Base-by-base conservation (phyloP, 2,888 invertebrate species). In the Phyllotreta cruciferae region DNA sequence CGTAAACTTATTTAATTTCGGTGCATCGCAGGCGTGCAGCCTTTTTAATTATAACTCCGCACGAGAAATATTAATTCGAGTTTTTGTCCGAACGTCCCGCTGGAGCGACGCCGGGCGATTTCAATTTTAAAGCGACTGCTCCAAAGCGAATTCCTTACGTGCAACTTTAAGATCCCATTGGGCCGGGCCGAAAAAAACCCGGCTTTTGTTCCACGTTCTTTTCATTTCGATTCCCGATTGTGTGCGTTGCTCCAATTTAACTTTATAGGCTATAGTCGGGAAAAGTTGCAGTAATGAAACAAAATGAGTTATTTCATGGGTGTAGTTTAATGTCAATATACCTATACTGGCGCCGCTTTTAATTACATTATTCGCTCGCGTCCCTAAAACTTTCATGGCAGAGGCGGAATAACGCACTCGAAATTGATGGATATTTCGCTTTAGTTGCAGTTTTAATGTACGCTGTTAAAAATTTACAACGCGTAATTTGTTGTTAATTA, bases 281-380 rank as follows among this genome's bases (percentile, higher is more conserved):
- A 56, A 56, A 56, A 56, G 45, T 56, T 52, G 52, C 24, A 9
- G 57, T 47, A 57, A 39, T 57, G 49, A 57, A 57, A 57, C 57
- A 10, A 49, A 49, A 49, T 57, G 37, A 57, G 47, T 52, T 52
- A 45, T 56, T 47, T 56, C 55, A 42, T 56, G 45, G 56, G n/a
- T 57, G 49, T 39, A 49, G 57, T 49, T 57, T 57, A 24, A 49
- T 39, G 57, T 49, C 49, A 49, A 49, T 57, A 24, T 24, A 39
- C 49, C 39, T 47, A 57, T 49, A 57, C 35, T 57, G 41, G 37
- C 41, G 57, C 41, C 39, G 39, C 35, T 34, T 57, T 49, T 56
- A 56, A 57, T 57, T 34, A 57, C 57, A 50, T 57, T 41, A 49
- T 37, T 10, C 36, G 49, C 36, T 49, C 49, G 35, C 49, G 49